Percentiles rank a stretch among this genome's conserved stretches.
Evolutionary conservation across 2,113 vertebrate genomes (phyloP).

Genomic region (Neotoma lepida): DNA sequence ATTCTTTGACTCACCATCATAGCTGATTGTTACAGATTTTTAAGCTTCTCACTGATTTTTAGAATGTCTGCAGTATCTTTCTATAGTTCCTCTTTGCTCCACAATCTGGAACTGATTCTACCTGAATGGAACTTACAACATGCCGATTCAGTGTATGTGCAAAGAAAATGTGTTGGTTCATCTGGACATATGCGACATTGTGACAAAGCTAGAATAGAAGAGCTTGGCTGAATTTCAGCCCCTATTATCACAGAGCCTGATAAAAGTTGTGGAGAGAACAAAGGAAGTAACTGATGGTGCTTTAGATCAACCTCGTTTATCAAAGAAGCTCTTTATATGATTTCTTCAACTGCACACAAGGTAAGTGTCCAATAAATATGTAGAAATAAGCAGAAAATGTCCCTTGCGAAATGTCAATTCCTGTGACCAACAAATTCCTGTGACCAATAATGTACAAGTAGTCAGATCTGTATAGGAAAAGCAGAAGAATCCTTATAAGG

Average conservation of each 20-base stretch:
- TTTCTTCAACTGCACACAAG: background rate
- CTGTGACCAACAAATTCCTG: background rate
- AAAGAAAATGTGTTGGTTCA: background rate
- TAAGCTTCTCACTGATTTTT: background rate
- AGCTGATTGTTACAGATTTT: background rate
- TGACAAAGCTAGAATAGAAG: rapidly evolving
- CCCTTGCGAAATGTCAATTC: background rate
- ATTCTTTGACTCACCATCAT: background rate
- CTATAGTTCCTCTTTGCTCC: background rate
- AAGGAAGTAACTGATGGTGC: background rate
- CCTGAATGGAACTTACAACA: background rate
- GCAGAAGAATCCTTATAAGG: background rate
- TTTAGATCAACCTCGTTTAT: background rate
- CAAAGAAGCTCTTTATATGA: background rate
- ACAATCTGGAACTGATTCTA: background rate
- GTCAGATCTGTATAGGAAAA: background rate
- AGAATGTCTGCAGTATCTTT: background rate
- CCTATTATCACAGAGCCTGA: background rate
- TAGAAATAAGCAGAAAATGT: background rate
- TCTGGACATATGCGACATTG: background rate
- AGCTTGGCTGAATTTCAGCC: background rate
- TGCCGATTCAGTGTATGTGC: background rate
- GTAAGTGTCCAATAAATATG: background rate
- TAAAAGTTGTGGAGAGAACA: background rate
- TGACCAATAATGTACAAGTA: background rate